phyloP scores from a whole-genome alignment of 2,113 vertebrate species.

The Apaloderma vittatum region DNA sequence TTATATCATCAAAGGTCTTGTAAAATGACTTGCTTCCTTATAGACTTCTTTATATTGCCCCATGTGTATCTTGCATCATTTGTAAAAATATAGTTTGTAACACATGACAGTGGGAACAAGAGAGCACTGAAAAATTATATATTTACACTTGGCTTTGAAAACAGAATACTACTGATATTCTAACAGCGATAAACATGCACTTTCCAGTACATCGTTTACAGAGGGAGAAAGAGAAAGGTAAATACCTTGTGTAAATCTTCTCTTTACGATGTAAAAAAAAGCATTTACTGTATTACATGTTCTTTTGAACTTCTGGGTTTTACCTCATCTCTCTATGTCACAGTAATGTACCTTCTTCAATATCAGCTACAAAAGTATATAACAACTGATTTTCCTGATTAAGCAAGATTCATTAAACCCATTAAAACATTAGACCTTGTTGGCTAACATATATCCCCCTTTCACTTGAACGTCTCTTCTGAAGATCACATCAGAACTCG shows the following conservation, averaged over 20 bases:
- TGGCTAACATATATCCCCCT: not conserved
- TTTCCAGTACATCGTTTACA: not conserved
- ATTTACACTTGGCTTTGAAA: not conserved
- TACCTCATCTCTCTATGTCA: not conserved
- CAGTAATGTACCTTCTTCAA: not conserved
- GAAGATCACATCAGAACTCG: not conserved
- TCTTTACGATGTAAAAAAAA: not conserved
- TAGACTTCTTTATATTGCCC: not conserved
- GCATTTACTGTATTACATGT: not conserved
- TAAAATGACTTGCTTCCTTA: not conserved
- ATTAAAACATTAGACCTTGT: not conserved
- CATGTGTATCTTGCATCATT: not conserved
- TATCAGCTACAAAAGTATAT: not conserved
- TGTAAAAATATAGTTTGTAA: not conserved
- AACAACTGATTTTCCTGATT: not conserved
- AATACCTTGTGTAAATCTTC: not conserved
- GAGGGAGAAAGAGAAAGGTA: not conserved
- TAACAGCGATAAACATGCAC: not conserved
- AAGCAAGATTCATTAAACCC: slow-evolving; percentile 7
- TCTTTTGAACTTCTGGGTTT: not conserved
- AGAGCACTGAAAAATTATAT: not conserved
- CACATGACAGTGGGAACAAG: not conserved
- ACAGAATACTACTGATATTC: not conserved
- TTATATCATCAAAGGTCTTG: slow-evolving; percentile 40
- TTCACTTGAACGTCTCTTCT: not conserved